Evolutionary conservation across 2,888 invertebrate genomes (phyloP).

Genomic region (Erebia epiphron): DNA sequence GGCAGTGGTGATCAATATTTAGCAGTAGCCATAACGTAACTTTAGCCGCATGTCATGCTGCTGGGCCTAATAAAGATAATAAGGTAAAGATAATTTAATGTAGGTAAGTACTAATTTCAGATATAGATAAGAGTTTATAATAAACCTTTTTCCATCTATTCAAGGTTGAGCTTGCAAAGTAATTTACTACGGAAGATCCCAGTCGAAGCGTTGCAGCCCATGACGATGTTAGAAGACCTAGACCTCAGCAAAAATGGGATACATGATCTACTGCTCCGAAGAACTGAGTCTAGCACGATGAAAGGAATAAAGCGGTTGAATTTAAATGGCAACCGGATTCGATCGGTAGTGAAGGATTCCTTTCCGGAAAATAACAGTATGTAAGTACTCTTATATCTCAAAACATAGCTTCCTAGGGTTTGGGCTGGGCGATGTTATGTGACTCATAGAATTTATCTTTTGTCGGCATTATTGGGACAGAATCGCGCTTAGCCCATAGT

Average conservation of each 20-base stretch:
- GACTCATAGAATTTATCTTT: too few relatives aligned
- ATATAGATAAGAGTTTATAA: background rate
- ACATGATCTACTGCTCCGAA: conserved; percentile 62
- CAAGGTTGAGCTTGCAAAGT: conserved; percentile 67
- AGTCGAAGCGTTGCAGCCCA: conserved; percentile 62
- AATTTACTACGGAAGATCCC: conserved; percentile 73
- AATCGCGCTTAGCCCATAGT: too few relatives aligned
- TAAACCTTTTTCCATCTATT: background rate
- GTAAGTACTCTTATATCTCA: conserved; percentile 55
- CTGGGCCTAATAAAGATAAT: too few relatives aligned
- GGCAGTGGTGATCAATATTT: too few relatives aligned
- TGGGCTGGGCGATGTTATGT: too few relatives aligned
- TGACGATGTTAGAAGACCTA: conserved; percentile 66
- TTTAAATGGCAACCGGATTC: conserved; percentile 76
- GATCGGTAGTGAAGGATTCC: conserved; percentile 68
- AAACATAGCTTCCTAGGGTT: background rate
- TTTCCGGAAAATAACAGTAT: conserved; percentile 67
- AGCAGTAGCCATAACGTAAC: too few relatives aligned
- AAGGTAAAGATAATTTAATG: too few relatives aligned
- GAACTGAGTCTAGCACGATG: conserved; percentile 54
- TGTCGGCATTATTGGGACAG: too few relatives aligned
- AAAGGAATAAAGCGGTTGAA: conserved; percentile 67
- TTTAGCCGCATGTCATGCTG: too few relatives aligned
- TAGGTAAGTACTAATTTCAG: too few relatives aligned
- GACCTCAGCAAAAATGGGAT: conserved; percentile 79